Base-by-base conservation (phyloP, 1,140 invertebrate genomes). In the Copidosoma floridanum region DNA sequence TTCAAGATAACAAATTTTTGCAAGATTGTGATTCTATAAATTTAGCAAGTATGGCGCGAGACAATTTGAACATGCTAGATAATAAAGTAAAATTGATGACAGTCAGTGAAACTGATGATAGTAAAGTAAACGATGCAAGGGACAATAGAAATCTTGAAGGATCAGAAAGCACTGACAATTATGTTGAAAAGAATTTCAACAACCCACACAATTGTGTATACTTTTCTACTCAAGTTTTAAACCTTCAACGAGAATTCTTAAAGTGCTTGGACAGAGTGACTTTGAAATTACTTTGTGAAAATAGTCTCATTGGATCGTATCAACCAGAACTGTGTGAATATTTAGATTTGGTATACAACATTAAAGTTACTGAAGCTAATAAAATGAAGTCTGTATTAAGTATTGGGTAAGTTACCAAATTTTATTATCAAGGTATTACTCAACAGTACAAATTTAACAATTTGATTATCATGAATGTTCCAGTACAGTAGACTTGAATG, bases 141-240 rank as follows among this genome's bases (percentile, higher is more conserved):
- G 32, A 56, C 27, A 26, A 54, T 11, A 51, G 18, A 48, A 57
- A 57, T 57, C 7, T 43, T 43, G n/a, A 59, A 37, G 27, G 53
- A 23, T 14, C 27, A 16, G 16, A 55, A n/a, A 18, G 4, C 27
- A 29, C 26, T 12, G 35, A 50, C 38, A 16, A 41, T 26, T 41
- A 21, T 40, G 1, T 48, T 23, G 57, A 35, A 55, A 35, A 55
- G 21, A 70, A 69, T 56, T 74, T 83, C 55, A 54, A 66, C 8
- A 70, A 76, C 11, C 70, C 84, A 21, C 85, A 86, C 64, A 87
- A 87, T 72, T 82, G 84, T 65, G 79, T 86, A 7, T 86, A 85
- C 72, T 87, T 87, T 79, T 80, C 84, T 37, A 75, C 76, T n/a
- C 72, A 68, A 50, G 78, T 83, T 56, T 71, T 88, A 23, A 70